Base-by-base conservation (phyloP, 2,888 invertebrate species). In the Endotricha flammealis region DNA sequence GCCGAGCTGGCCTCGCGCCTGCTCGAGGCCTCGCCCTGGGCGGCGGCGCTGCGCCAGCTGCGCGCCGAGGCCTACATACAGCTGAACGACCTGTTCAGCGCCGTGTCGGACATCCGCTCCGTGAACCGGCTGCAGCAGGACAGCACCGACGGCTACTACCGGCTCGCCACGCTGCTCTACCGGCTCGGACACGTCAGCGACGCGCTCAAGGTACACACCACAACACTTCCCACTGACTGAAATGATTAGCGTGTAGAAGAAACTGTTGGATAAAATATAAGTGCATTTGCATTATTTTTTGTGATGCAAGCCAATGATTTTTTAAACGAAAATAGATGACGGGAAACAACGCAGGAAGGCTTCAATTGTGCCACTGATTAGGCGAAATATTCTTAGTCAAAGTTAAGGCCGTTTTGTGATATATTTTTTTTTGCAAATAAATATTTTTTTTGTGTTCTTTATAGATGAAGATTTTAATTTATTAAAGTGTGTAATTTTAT, bases 51-150 rank as follows among this genome's bases (percentile, higher is more conserved):
- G 31, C 89, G 98, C 14, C 94, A 97, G 73, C 89, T 95, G 27
- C 82, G 99, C 22, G 94, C 98, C 0, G 93, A 97, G 60, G 93
- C 95, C 65, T 93, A 96, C 64, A 91, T 95, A 45, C 91, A 89
- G 8, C 69, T 86, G 53, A 93, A 94, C 36, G 96, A 98, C 73
- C 85, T 92, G 23, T 88, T 92, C 61, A 91, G 94, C 24, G 99
- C 99, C 9, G 94, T 98, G 46, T 91, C 93, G 12, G 99, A 99
- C 77, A 90, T 99, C 57, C 89, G 95, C 25, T 92, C 95, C 0
- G 93, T 96, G 24, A 96, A 97, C 39, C 95, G 97, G 55, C 88
- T 99, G 40, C 91, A 93, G 41, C 92, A 94, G 49, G 99, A 99
- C 82, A 96, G 97, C 66, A 98, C 97, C 0, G 91, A 90, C 38